Evolutionary conservation across 2,888 invertebrate genomes (phyloP), one percentile per base, ranked within the genome.

Genomic region (Augochlorella aurata): DNA sequence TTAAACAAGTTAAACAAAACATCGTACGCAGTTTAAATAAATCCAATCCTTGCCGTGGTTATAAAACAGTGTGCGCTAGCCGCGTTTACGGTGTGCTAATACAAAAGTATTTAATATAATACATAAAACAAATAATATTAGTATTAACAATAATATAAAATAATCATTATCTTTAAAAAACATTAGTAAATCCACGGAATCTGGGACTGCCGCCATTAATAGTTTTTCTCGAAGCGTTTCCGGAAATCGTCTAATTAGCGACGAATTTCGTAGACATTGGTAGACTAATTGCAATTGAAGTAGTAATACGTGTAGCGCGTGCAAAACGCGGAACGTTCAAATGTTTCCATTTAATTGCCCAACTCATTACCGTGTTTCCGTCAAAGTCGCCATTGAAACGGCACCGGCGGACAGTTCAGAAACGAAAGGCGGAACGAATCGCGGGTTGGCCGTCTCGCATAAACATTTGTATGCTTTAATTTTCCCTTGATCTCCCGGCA

Each of bases 381-480:
- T 63, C 63, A 63, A 63, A 63, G 63, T 63, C 29, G 10, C 38
- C 38, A 63, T 63, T 38, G 21, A 61, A 14, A 24, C 49, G 16
- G 49, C 16, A 16, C 16, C 18, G 10, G 38, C 18, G 8, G 3
- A 3, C 38, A n/a, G 16, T 63, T 38, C 2, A 24, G 44, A 5
- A 10, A 44, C 49, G 8, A 3, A 63, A 63, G 10, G 10, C n/a
- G 16, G 44, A 45, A 67, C 7, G 16, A 80, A 78, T 44, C 49
- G 71, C 80, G 84, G 76, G 77, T 61, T 69, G 75, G 52, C 69
- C 12, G 29, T 45, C 58, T 54, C 54, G 67, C 61, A 44, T 18
- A 38, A 63, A 73, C 79, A 79, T 74, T 63, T 78, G 63, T 61
- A 71, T 49, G 49, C 54, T 63, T 74, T 77, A 77, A 69, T 70